Evolutionary conservation across 1,140 invertebrate genomes (phyloP).

Genomic region (Polypedilum vanderplanki): DNA sequence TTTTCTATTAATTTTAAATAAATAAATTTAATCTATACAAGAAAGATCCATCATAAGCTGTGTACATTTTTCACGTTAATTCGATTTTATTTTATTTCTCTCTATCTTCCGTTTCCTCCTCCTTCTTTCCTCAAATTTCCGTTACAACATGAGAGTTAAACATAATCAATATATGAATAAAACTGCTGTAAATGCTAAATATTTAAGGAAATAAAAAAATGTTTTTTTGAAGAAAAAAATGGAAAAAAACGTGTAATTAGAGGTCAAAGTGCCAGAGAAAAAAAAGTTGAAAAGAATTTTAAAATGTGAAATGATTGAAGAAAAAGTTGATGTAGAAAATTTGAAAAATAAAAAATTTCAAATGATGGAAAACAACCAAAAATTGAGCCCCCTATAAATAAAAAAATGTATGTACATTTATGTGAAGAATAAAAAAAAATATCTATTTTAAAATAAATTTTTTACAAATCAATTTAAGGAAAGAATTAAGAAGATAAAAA

Average conservation of each 20-base stretch:
- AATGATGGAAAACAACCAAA: neutral
- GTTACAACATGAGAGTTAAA: neutral
- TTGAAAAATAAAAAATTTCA: neutral
- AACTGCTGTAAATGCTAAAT: neutral
- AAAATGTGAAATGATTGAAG: constrained; percentile 9
- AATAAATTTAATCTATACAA: too few species aligned
- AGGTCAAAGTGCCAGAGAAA: neutral
- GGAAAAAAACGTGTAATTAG: constrained; percentile 18
- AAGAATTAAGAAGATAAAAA: too few species aligned
- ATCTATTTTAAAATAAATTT: neutral
- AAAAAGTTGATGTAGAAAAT: neutral
- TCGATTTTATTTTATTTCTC: neutral
- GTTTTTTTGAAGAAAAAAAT: neutral
- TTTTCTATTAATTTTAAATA: too few species aligned
- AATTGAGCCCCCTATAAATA: neutral
- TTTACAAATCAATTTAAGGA: neutral
- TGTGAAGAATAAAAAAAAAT: neutral
- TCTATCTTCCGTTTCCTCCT: neutral
- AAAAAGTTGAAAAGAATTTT: neutral
- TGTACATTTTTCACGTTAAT: too few species aligned
- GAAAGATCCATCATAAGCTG: too few species aligned
- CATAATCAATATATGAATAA: neutral
- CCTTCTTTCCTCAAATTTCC: neutral
- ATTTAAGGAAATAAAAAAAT: neutral
- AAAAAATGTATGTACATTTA: neutral